Evolutionary conservation across 2,113 vertebrate genomes (phyloP).

Genomic region (Embiotoca jacksoni): DNA sequence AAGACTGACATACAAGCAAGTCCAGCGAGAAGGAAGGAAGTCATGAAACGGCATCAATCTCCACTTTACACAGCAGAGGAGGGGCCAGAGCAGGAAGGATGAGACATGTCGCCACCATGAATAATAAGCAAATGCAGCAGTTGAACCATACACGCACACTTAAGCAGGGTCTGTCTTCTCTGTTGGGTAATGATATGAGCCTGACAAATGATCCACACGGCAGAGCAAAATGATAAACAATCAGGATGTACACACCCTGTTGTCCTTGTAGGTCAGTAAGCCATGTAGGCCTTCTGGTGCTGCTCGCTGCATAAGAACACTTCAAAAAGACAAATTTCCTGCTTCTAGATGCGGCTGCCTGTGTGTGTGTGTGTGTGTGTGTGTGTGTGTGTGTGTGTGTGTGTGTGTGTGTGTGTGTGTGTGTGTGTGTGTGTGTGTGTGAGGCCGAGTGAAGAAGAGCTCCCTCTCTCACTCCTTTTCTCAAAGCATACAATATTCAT

Average conservation of each 20-base stretch:
- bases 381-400: constrained; percentile 1
- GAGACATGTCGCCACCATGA: constrained; percentile 18
- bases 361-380: neutral
- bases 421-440: constrained; percentile 19
- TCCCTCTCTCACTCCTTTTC: constrained; percentile 8
- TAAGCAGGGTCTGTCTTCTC: constrained; percentile 15
- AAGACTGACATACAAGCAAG: constrained; percentile 42
- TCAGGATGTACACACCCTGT: constrained; percentile 34
- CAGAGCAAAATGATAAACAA: constrained; percentile 53
- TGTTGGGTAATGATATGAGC: constrained; percentile 55
- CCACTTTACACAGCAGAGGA: constrained; percentile 22
- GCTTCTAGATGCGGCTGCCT: constrained; percentile 23
- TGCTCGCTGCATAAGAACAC: constrained; percentile 33
- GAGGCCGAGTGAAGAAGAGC: constrained; percentile 8
- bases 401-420: constrained; percentile 19
- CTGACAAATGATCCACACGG: constrained; percentile 56
- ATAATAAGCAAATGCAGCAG: constrained; percentile 42
- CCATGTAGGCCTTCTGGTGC: constrained; percentile 60
- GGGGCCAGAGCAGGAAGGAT: constrained; percentile 14
- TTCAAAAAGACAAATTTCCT: constrained; percentile 60
- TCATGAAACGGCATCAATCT: constrained; percentile 48
- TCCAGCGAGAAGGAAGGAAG: constrained; percentile 17
- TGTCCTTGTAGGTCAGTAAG: constrained; percentile 68
- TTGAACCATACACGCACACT: constrained; percentile 10
- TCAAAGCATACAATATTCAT: constrained; percentile 61